Conservation (phyloP, 2,888 invertebrate species). For the Agrenia bidenticulata region DNA sequence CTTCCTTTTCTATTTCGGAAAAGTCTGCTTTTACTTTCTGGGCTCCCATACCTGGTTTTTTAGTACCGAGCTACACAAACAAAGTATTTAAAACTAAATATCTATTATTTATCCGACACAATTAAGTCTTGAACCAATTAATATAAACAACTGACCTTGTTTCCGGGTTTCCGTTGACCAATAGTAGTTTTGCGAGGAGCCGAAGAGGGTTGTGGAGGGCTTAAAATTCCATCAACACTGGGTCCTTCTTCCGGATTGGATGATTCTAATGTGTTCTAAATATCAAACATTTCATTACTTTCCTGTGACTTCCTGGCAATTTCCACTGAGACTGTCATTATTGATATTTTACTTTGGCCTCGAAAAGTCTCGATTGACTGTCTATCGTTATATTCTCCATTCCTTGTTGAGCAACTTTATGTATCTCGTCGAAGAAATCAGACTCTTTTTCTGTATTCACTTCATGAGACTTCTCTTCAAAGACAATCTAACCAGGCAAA, state of each 20-base stretch:
- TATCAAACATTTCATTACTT: not conserved
- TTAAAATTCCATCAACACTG: slow-evolving; percentile 59
- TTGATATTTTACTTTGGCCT: slow-evolving; percentile 33
- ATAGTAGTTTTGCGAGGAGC: slow-evolving; percentile 68
- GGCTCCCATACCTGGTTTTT: slow-evolving; percentile 88
- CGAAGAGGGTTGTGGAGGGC: slow-evolving; percentile 54
- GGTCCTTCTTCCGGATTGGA: slow-evolving; percentile 55
- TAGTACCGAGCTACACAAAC: slow-evolving; percentile 70
- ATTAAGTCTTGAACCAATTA: too few relatives aligned
- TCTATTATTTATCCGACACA: too few relatives aligned
- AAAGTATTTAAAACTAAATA: not conserved
- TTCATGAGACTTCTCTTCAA: slow-evolving; percentile 56
- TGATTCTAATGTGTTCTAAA: not conserved
- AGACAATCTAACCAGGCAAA: slow-evolving; percentile 35
- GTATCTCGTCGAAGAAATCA: slow-evolving; percentile 85
- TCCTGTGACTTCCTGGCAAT: not conserved
- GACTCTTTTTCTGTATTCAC: slow-evolving; percentile 65
- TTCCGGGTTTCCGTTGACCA: slow-evolving; percentile 68
- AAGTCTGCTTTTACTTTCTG: slow-evolving; percentile 93
- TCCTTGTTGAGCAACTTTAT: slow-evolving; percentile 33
- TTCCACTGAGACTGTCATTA: not conserved
- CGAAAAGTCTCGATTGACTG: slow-evolving; percentile 45
- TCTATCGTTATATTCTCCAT: slow-evolving; percentile 45
- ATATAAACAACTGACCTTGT: slow-evolving; percentile 64
- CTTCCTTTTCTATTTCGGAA: slow-evolving; percentile 88